phyloP scores from a whole-genome alignment of 2,113 vertebrate genomes.

The Brachionichthys hirsutus region DNA sequence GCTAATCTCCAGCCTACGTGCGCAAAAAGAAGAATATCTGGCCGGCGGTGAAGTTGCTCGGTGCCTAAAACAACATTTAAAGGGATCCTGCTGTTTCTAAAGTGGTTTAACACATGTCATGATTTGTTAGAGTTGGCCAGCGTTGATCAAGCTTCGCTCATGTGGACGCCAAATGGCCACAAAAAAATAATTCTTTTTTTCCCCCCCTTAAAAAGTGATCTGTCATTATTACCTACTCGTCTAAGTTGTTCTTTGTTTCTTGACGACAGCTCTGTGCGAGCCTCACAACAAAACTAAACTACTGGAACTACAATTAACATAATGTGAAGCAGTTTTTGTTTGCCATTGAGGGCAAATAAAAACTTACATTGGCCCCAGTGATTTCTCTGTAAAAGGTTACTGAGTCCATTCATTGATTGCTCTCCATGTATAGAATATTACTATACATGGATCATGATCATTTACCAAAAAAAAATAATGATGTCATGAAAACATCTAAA shows the following conservation, averaged over 20 bases:
- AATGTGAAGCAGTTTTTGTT: no score
- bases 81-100: slow-evolving; percentile 19
- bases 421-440: no score
- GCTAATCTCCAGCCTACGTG: slow-evolving; percentile 8
- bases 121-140: slow-evolving; percentile 53
- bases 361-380: no score
- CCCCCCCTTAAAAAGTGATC: not conserved
- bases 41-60: not conserved
- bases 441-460: no score
- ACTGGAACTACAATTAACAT: no score
- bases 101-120: slow-evolving; percentile 25
- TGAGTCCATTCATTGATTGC: no score
- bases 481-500: no score
- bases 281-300: no score
- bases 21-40: slow-evolving; percentile 24
- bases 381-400: no score
- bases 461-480: no score
- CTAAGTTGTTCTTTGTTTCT: not conserved
- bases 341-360: no score
- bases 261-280: no score
- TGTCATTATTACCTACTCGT: slow-evolving; percentile 9
- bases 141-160: slow-evolving; percentile 15
- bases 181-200: not conserved
- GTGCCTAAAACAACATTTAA: slow-evolving; percentile 41
- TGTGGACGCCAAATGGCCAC: slow-evolving; percentile 23